Conservation (phyloP, 2,113 vertebrate genomes). For the Microtus ochrogaster region DNA sequence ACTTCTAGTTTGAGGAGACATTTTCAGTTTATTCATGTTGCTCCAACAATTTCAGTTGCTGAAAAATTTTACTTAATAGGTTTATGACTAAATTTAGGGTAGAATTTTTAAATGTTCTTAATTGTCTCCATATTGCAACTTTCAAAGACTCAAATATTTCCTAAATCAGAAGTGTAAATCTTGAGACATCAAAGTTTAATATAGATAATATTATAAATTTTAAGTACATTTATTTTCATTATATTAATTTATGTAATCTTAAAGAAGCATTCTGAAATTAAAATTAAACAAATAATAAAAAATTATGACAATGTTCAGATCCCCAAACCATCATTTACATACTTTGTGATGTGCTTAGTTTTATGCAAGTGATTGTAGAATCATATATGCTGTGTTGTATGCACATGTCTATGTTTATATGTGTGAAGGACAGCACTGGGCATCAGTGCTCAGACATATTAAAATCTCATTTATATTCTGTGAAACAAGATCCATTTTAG, state of each 20-base stretch:
- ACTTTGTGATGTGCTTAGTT: background rate
- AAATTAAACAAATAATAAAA: background rate
- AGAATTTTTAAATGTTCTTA: background rate
- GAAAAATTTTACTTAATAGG: background rate
- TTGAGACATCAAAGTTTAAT: background rate
- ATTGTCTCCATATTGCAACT: background rate
- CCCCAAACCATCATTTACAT: background rate
- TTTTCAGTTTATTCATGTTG: background rate
- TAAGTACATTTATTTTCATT: background rate
- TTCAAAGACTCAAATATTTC: background rate
- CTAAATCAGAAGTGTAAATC: background rate
- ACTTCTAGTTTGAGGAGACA: background rate
- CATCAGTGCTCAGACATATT: background rate
- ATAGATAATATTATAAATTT: background rate
- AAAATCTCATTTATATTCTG: background rate
- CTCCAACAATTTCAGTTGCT: background rate
- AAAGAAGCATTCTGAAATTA: background rate
- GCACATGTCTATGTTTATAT: background rate
- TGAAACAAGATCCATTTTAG: background rate
- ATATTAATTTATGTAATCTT: background rate
- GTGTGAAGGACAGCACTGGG: background rate
- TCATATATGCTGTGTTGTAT: background rate
- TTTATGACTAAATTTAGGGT: background rate
- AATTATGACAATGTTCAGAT: background rate
- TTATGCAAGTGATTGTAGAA: background rate